Evolutionary conservation across 2,888 invertebrate species (phyloP).

Genomic region (Trachelus iudaicus): DNA sequence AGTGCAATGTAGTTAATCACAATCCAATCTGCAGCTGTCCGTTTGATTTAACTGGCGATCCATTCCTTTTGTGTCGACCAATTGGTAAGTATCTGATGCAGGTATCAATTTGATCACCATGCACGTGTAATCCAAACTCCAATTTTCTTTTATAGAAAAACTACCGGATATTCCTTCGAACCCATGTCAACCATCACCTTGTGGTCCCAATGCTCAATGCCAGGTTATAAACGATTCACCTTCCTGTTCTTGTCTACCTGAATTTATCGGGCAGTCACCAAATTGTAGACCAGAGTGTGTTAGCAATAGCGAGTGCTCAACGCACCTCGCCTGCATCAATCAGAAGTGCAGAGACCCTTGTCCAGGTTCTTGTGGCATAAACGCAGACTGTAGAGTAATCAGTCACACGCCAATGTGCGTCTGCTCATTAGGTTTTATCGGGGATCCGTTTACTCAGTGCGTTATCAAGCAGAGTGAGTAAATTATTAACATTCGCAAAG

Average conservation of each 20-base stretch:
- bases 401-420: slow-evolving; percentile 82
- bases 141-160: slow-evolving; percentile 17
- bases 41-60: slow-evolving; percentile 72
- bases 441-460: slow-evolving; percentile 69
- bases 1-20: slow-evolving; percentile 74
- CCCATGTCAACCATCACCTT: slow-evolving; percentile 61
- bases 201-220: slow-evolving; percentile 73
- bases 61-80: slow-evolving; percentile 62
- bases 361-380: slow-evolving; percentile 79
- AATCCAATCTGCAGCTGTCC: slow-evolving; percentile 75
- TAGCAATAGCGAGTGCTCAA: slow-evolving; percentile 79
- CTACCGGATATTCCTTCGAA: slow-evolving; percentile 31
- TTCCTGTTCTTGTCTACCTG: slow-evolving; percentile 75
- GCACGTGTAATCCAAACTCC: neutral
- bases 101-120: neutral
- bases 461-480: slow-evolving; percentile 38
- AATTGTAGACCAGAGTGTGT: slow-evolving; percentile 83
- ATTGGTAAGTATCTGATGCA: slow-evolving; percentile 27
- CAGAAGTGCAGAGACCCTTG: slow-evolving; percentile 84
- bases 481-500: slow-evolving; percentile 3
- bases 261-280: slow-evolving; percentile 79
- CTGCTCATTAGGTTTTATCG: slow-evolving; percentile 69
- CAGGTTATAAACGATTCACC: slow-evolving; percentile 70
- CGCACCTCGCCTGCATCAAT: slow-evolving; percentile 79
- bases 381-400: slow-evolving; percentile 79